Evolutionary conservation across 2,113 vertebrate genomes (phyloP).

Genomic region (Solea senegalensis): DNA sequence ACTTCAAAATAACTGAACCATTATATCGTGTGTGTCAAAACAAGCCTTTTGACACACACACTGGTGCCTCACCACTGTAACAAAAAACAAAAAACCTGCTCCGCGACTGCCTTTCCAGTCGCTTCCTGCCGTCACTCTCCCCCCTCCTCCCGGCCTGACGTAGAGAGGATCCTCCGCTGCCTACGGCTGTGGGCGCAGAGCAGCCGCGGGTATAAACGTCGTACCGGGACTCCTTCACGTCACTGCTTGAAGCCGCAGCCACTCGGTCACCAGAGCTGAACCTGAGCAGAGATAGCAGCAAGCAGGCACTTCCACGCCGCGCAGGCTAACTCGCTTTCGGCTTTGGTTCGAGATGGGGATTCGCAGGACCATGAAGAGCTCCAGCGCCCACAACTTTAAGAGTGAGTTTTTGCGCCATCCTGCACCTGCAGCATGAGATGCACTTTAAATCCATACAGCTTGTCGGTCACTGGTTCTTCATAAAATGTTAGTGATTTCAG

Average conservation of each 20-base stretch:
- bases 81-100: neutral
- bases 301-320: conserved; percentile 75
- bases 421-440: neutral
- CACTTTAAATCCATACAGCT: too few species aligned
- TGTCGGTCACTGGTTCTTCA: too few species aligned
- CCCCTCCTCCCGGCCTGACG: conserved; percentile 68
- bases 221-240: conserved; percentile 21
- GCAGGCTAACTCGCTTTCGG: conserved; percentile 86
- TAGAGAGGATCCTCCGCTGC: conserved; percentile 72
- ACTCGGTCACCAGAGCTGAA: conserved; percentile 77
- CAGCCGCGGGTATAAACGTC: conserved; percentile 69
- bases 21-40: too few species aligned
- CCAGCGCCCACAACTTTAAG: conserved; percentile 72
- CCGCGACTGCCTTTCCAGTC: conserved; percentile 65
- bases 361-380: conserved; percentile 58
- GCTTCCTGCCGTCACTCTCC: conserved; percentile 62
- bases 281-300: conserved; percentile 85
- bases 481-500: too few species aligned
- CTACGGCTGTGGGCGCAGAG: conserved; percentile 70
- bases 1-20: too few species aligned
- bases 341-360: conserved; percentile 82
- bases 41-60: neutral
- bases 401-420: conserved; percentile 66
- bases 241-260: conserved; percentile 71
- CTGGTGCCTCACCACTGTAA: neutral